Evolutionary conservation across 2,113 vertebrate species (phyloP).

Genomic region (Eupsittula cactorum): DNA sequence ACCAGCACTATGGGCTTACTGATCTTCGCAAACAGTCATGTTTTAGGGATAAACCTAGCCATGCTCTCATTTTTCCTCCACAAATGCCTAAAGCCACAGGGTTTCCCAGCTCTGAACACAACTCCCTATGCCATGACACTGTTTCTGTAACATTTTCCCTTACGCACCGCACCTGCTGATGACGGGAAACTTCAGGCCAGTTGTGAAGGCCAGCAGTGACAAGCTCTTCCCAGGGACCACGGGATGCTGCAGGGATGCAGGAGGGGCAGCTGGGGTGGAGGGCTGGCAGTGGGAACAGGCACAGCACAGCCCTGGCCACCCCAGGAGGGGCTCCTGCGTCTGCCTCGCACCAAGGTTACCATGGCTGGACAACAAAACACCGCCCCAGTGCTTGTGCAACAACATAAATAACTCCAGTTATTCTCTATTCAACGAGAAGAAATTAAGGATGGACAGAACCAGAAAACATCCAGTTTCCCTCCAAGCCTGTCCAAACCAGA

Average conservation of each 20-base stretch:
- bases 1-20: not conserved
- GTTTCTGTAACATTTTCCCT: not conserved
- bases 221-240: not conserved
- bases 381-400: constrained; percentile 5
- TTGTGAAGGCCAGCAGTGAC: not conserved
- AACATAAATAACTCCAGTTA: constrained; percentile 52
- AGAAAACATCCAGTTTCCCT: not conserved
- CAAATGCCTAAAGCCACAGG: not conserved
- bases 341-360: not conserved
- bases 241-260: fast-evolving
- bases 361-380: constrained; percentile 60
- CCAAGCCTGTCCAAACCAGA: constrained; percentile 20
- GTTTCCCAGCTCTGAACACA: not conserved
- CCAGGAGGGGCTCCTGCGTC: not conserved
- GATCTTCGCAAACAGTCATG: not conserved
- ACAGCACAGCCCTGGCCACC: fast-evolving
- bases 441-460: constrained; percentile 30
- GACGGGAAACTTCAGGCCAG: not conserved
- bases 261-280: fast-evolving
- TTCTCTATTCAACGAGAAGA: not conserved
- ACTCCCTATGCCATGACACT: fast-evolving
- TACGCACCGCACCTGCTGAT: fast-evolving
- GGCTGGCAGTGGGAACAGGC: fast-evolving
- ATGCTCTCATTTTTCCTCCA: not conserved
- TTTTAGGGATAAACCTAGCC: not conserved